These are phyloP conservation scores for Rhagonycha lutea DNA, from an alignment of 2,888 invertebrate genomes.

Conservation along the genomic window DNA sequence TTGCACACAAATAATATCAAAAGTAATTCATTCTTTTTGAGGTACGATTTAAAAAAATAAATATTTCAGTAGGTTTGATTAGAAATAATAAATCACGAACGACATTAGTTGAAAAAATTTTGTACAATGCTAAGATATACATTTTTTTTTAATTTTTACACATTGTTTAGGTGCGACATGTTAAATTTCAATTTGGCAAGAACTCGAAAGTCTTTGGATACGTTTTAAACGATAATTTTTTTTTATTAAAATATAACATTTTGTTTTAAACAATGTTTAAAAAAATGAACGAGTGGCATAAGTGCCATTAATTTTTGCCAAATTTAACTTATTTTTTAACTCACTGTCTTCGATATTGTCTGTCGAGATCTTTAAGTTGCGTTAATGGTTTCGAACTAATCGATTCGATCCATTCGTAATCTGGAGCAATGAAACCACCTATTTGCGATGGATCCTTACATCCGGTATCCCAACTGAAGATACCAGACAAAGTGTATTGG, in stretches of 20 bases:
- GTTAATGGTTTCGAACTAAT: conserved; percentile 50
- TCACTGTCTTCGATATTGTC: conserved; percentile 26
- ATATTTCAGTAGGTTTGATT: neutral
- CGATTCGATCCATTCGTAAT: conserved; percentile 55
- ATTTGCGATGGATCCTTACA: conserved; percentile 56
- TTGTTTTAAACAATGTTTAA: neutral
- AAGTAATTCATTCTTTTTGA: neutral
- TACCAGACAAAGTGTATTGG: conserved; percentile 70
- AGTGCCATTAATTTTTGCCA: neutral
- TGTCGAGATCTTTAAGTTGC: conserved; percentile 48
- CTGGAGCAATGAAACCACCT: conserved; percentile 54
- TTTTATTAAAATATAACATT: neutral
- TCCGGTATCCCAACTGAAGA: conserved; percentile 79
- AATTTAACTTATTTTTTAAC: neutral
- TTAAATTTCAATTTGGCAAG: conserved; percentile 9
- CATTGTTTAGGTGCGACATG: neutral
- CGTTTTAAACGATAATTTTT: conserved; percentile 1
- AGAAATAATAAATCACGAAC: neutral
- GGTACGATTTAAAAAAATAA: neutral
- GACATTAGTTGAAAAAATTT: neutral
- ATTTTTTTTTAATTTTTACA: conserved; percentile 4
- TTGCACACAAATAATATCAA: neutral
- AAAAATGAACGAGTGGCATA: neutral
- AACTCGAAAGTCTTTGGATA: conserved; percentile 13
- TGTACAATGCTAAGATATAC: neutral